Conservation (phyloP, 2,113 vertebrate species). For the Otolemur garnettii region DNA sequence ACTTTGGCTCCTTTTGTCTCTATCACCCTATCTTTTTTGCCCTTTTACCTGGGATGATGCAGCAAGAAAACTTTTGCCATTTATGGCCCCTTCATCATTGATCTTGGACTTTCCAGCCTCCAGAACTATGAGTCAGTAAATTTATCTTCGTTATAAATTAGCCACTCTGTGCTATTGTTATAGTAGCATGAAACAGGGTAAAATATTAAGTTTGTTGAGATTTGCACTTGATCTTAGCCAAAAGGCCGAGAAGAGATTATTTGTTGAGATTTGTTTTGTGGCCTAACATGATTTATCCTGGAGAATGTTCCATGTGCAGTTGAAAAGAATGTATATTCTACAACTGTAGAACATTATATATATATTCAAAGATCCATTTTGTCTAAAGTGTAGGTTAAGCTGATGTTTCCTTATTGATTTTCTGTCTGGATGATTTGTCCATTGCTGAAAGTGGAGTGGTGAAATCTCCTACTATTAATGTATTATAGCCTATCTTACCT, state of each 20-base stretch:
- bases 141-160: background rate
- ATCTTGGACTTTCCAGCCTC: background rate
- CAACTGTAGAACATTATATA: background rate
- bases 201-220: background rate
- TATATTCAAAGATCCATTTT: background rate
- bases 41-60: background rate
- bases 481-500: background rate
- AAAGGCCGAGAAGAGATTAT: background rate
- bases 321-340: background rate
- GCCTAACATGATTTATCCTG: background rate
- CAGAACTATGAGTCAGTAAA: background rate
- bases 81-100: background rate
- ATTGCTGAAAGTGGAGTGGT: background rate
- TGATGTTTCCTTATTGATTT: background rate
- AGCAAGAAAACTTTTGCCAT: background rate
- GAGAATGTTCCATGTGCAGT: background rate
- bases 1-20: background rate
- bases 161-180: background rate
- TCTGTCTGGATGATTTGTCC: background rate
- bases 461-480: background rate
- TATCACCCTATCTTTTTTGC: background rate
- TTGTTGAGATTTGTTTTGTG: background rate
- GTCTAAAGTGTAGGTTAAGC: background rate
- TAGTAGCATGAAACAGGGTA: background rate
- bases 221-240: background rate